These are phyloP conservation scores for Mobula hypostoma DNA, from an alignment of 2,113 vertebrate genomes.

Conservation along the genomic window DNA sequence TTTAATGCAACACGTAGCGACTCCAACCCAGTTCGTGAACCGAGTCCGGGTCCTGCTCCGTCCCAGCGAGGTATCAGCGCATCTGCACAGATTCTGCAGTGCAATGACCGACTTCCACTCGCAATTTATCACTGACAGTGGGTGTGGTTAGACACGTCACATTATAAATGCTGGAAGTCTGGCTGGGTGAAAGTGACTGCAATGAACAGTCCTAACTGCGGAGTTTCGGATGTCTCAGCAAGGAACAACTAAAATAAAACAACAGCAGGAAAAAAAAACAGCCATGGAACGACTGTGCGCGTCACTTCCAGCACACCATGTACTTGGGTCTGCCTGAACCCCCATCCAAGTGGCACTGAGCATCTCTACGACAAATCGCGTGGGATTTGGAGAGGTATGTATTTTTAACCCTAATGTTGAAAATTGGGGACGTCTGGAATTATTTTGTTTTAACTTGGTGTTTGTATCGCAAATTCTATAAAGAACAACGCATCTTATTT, in stretches of 20 bases:
- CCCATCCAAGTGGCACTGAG: background rate
- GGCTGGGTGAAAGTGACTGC: slow-evolving; percentile 30
- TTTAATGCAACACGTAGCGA: background rate
- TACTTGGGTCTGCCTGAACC: background rate
- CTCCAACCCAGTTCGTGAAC: background rate
- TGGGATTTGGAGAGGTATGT: background rate
- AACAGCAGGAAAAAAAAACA: background rate
- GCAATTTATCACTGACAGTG: slow-evolving; percentile 22
- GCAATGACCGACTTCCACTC: slow-evolving; percentile 13
- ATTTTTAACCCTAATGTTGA: background rate
- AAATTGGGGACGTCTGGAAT: background rate
- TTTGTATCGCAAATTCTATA: background rate
- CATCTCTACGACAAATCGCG: background rate
- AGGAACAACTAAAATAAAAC: background rate
- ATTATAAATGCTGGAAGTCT: background rate
- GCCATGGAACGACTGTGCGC: background rate
- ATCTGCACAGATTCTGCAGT: slow-evolving; percentile 11
- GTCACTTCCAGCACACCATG: background rate
- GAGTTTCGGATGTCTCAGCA: background rate
- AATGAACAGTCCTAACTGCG: slow-evolving; percentile 20
- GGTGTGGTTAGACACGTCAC: slow-evolving; percentile 34
- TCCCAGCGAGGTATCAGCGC: background rate
- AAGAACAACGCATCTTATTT: background rate
- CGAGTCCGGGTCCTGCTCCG: background rate
- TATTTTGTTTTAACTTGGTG: background rate